phyloP scores from a whole-genome alignment of 2,888 invertebrate genomes.

The Acleris literana region DNA sequence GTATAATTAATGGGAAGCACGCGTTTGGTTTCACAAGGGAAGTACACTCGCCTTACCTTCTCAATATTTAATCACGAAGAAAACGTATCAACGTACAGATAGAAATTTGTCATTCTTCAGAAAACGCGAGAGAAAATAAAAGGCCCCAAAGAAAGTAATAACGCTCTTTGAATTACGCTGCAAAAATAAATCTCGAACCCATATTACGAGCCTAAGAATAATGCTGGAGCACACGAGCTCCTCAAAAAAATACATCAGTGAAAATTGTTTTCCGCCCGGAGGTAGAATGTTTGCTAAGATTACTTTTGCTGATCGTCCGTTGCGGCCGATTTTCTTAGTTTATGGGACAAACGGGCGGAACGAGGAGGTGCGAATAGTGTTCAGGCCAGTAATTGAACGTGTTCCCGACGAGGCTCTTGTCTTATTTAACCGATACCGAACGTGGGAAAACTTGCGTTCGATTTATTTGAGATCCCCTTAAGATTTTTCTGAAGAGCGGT shows the following conservation, averaged over 20 bases:
- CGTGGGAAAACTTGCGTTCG: conserved; percentile 35
- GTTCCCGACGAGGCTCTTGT: conserved; percentile 37
- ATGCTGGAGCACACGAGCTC: conserved; percentile 45
- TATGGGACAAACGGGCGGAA: conserved; percentile 55
- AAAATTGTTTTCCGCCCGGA: conserved; percentile 66
- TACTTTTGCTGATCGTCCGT: conserved; percentile 65
- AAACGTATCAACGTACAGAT: conserved; percentile 36
- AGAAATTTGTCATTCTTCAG: conserved; percentile 38
- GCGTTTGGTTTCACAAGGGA: conserved; percentile 8
- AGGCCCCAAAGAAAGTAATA: conserved; percentile 39
- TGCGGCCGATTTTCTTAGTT: conserved; percentile 62
- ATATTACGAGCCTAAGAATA: conserved; percentile 45
- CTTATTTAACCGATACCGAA: conserved; percentile 37
- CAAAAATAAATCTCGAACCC: conserved; percentile 44
- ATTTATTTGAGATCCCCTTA: conserved; percentile 38
- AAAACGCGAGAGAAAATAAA: conserved; percentile 38
- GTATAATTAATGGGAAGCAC: not conserved
- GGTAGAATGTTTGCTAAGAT: conserved; percentile 66
- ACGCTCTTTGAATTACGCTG: conserved; percentile 42
- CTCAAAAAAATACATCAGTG: conserved; percentile 65
- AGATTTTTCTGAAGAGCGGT: conserved; percentile 32
- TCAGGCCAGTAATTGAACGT: conserved; percentile 44
- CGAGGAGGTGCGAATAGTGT: conserved; percentile 58
- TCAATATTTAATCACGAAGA: conserved; percentile 33
- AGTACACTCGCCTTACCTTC: conserved; percentile 25